A percentile compares a stretch with the other conserved stretches of the same genome.
Evolutionary conservation across 2,888 invertebrate species (phyloP).

Genomic region (Dexiosoma caninum): DNA sequence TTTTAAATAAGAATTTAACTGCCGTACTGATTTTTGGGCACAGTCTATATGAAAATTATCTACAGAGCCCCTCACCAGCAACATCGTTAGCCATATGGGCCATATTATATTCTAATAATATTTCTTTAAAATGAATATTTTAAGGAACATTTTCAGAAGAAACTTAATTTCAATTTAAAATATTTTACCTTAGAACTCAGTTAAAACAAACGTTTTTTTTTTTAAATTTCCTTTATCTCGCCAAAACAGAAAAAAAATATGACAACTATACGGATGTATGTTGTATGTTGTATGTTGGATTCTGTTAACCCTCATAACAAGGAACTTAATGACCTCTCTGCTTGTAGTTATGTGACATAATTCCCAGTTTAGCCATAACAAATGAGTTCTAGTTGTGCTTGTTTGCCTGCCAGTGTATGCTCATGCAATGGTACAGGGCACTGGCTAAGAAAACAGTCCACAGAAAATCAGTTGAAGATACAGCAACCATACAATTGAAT

Average conservation of each 20-base stretch:
- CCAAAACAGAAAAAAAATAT: too few species aligned
- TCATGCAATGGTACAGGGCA: conserved; percentile 24
- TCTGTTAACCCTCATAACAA: conserved; percentile 52
- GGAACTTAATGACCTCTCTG: conserved; percentile 58
- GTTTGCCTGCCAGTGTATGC: conserved; percentile 7
- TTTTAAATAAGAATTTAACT: too few species aligned
- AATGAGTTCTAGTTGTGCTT: conserved; percentile 48
- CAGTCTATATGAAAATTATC: too few species aligned
- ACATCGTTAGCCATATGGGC: too few species aligned
- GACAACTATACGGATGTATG: neutral
- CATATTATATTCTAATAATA: too few species aligned
- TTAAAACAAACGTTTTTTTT: neutral
- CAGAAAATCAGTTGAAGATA: conserved; percentile 40
- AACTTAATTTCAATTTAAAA: too few species aligned
- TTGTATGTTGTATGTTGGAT: neutral
- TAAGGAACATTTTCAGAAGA: too few species aligned
- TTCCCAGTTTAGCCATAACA: conserved; percentile 63
- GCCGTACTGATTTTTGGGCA: too few species aligned
- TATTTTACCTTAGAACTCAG: too few species aligned
- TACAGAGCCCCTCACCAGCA: too few species aligned
- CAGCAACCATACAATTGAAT: conserved; percentile 41
- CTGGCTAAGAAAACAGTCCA: conserved; percentile 21
- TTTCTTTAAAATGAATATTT: too few species aligned
- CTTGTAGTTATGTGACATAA: conserved; percentile 59
- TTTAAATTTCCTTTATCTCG: neutral